These are phyloP conservation scores for Struthidea cinerea DNA, from an alignment of 2,113 vertebrate genomes.

Conservation along the genomic window DNA sequence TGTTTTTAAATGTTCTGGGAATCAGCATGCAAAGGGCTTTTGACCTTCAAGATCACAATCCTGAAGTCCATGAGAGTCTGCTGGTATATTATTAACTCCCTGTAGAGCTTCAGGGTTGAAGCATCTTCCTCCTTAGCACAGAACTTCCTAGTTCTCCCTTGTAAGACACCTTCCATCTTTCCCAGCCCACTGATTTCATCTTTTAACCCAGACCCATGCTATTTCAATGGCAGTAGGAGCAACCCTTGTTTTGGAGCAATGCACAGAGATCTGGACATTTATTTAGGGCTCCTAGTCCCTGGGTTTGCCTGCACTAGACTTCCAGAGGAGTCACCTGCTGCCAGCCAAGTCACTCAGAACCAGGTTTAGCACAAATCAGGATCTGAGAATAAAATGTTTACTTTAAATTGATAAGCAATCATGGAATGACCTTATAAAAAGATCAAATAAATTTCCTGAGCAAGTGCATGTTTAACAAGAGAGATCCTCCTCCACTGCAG, in stretches of 20 bases:
- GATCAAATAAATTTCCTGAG: neutral
- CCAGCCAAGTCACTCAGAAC: neutral
- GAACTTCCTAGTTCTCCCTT: neutral
- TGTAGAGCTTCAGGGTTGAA: neutral
- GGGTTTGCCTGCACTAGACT: neutral
- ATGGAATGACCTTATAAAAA: neutral
- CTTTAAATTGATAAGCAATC: neutral
- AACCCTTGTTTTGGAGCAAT: neutral
- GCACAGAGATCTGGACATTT: rapidly evolving
- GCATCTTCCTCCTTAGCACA: neutral
- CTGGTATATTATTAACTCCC: neutral
- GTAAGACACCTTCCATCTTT: neutral
- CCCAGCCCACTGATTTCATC: neutral
- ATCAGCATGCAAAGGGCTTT: neutral
- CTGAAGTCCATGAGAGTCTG: neutral
- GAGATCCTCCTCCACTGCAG: neutral
- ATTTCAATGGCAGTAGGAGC: neutral
- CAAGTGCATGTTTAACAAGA: neutral
- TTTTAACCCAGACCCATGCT: neutral
- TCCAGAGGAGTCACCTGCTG: neutral
- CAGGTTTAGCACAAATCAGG: neutral
- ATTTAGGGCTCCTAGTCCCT: neutral
- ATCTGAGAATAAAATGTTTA: neutral
- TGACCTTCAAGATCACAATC: neutral
- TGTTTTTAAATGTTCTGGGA: neutral